phyloP scores from a whole-genome alignment of 2,888 invertebrate genomes.

The Noctua fimbriata region DNA sequence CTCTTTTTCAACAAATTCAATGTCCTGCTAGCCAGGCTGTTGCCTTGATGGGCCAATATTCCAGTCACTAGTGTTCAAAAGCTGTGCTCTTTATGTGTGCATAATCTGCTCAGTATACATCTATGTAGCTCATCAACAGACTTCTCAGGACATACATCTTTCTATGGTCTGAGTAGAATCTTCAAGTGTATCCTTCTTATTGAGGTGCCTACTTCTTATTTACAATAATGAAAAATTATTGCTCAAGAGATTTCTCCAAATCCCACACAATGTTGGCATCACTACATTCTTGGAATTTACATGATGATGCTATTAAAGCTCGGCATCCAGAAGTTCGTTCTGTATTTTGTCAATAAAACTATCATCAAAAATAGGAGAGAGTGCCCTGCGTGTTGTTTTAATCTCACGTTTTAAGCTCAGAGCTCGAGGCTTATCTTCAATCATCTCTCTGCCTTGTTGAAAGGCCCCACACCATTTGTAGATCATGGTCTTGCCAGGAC shows the following conservation, averaged over 20 bases:
- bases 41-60: conserved; percentile 1
- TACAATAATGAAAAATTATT: conserved; percentile 7
- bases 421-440: conserved; percentile 63
- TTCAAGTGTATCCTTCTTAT: neutral
- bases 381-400: conserved; percentile 26
- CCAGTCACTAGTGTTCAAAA: neutral
- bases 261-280: conserved; percentile 6
- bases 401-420: conserved; percentile 31
- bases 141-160: neutral
- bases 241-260: conserved; percentile 2
- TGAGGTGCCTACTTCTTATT: conserved; percentile 10
- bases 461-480: conserved; percentile 65
- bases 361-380: conserved; percentile 49
- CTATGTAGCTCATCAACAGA: neutral
- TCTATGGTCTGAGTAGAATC: neutral
- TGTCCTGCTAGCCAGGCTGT: too few relatives aligned
- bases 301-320: conserved; percentile 17
- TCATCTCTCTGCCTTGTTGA: conserved; percentile 62
- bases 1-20: neutral
- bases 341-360: conserved; percentile 53
- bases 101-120: neutral
- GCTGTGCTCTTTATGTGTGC: conserved; percentile 12
- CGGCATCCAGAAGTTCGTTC: conserved; percentile 49
- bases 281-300: conserved; percentile 13
- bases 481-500: conserved; percentile 63